Base-by-base conservation (phyloP, 2,113 vertebrate genomes). In the Aix galericulata region DNA sequence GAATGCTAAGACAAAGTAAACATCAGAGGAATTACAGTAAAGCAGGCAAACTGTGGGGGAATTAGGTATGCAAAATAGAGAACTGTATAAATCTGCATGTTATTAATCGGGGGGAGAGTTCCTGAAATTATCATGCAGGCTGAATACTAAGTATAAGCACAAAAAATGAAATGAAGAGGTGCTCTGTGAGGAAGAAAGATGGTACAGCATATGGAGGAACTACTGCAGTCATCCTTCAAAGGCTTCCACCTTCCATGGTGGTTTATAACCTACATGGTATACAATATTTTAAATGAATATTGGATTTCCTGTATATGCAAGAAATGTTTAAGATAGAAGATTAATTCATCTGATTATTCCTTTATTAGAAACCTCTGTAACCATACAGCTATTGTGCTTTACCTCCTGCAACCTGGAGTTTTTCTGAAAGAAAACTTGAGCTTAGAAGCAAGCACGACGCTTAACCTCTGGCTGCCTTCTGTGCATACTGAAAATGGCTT, bases 1-100 rank as follows among this genome's bases (percentile, higher is more conserved):
- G 90, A 91, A 91, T 95, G 96, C 97, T 96, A 96, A 98, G 88
- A 95, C 97, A 97, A 96, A 98, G 96, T 97, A 97, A 98, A 96
- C 92, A 97, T 77, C 95, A 93, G 93, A 97, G 85, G 91, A 95
- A 96, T 96, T 93, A 53, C 4, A 81, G 91, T 81, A 90, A 96
- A 96, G 93, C 90, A 96, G 93, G 27, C 74, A 94, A 94, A 94
- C 87, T 92, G 71, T 85, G 89, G 58, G 73, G 96, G 95, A 97
- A 97, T 97, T 94, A 95, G 29, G 91, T 95, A 97, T 97, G 94
- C 94, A 95, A 96, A 97, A 71, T 34, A 80, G 76, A 94, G 82
- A 93, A 40, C 66, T 75, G 97, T 96, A 97, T 97, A 94, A 82
- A 98, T 98, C 97, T 98, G 89, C 97, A 97, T 97, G 80, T 94